Evolutionary conservation across 2,113 vertebrate genomes (phyloP).

Genomic region (Actinemys pallida): DNA sequence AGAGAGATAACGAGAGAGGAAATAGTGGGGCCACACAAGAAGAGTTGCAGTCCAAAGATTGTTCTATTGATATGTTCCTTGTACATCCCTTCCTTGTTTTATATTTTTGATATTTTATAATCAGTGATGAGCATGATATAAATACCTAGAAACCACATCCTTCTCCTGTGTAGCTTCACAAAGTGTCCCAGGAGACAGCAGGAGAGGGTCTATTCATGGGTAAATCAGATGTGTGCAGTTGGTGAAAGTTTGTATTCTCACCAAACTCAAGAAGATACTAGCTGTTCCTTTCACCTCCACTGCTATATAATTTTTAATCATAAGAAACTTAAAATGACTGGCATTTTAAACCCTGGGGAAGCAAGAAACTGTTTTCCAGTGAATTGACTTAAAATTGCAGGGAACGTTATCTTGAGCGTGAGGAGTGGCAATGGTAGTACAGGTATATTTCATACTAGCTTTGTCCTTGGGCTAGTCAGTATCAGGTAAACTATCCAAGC

Average conservation of each 20-base stretch:
- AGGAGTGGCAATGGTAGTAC: rapidly evolving
- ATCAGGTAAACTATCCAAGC: not conserved
- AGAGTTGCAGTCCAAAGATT: not conserved
- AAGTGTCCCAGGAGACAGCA: not conserved
- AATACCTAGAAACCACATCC: not conserved
- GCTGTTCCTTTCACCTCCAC: not conserved
- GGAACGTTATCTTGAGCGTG: not conserved
- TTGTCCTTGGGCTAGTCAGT: not conserved
- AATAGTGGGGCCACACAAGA: not conserved
- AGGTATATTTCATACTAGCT: not conserved
- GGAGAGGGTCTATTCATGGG: not conserved
- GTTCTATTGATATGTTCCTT: not conserved
- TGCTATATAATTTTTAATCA: not conserved
- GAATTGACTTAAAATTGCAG: rapidly evolving
- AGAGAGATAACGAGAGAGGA: not conserved
- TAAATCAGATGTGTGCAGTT: rapidly evolving
- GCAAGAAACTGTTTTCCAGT: not conserved
- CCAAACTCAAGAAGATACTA: not conserved
- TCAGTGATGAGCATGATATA: not conserved
- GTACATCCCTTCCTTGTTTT: not conserved
- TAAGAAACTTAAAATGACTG: rapidly evolving
- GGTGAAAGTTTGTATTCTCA: not conserved
- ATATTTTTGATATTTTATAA: not conserved
- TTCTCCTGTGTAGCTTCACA: rapidly evolving
- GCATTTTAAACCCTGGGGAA: not conserved